Base-by-base conservation (phyloP, 2,888 invertebrate genomes). In the Andrena marginata region DNA sequence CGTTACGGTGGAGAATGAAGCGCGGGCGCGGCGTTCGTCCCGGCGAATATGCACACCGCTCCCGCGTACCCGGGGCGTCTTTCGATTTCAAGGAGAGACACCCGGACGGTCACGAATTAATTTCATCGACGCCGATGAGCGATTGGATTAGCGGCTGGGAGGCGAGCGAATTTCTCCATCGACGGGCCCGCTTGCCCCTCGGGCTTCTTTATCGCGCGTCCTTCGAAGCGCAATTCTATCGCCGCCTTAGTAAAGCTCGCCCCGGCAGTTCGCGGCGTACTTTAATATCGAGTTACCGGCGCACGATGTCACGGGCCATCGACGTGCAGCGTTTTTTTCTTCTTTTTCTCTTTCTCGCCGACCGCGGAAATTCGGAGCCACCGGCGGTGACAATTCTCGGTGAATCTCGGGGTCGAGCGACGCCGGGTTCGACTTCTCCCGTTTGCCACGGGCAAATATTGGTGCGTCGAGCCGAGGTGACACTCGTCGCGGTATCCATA, bases 261-360 rank as follows among this genome's bases (percentile, higher is more conserved):
- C 6, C 23, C 6, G 33, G n/a, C 33, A 31, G 60, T 8, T 29
- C 33, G 20, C 8, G 8, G 13, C 62, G 62, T 35, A 20, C 20
- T 62, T 62, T 62, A 35, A 35, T 62, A 62, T 62, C 62, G 62
- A 62, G 62, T 62, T 62, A 62, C 35, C 10, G 35, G 62, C 62
- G 62, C 35, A 35, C 62, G 35, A 35, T 62, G 62, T 62, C 35
- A 20, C 42, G 42, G 13, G 42, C 42, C 13, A 16, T 42, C 42
- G 42, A 2, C 54, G 8, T 7, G 8, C 23, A 23, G 20, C 8
- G 1, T 8, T 54, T 8, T 8, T 20, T 20, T 33, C 8, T 31
- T 31, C 1, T 6, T 29, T 23, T 23, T 23, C 23, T 23, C 1
- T 23, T 23, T 23, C 0, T 3, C 20, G 26, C 20, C 54, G 20